Base-by-base conservation (phyloP, 2,113 vertebrate genomes). In the Tragelaphus strepsiceros region DNA sequence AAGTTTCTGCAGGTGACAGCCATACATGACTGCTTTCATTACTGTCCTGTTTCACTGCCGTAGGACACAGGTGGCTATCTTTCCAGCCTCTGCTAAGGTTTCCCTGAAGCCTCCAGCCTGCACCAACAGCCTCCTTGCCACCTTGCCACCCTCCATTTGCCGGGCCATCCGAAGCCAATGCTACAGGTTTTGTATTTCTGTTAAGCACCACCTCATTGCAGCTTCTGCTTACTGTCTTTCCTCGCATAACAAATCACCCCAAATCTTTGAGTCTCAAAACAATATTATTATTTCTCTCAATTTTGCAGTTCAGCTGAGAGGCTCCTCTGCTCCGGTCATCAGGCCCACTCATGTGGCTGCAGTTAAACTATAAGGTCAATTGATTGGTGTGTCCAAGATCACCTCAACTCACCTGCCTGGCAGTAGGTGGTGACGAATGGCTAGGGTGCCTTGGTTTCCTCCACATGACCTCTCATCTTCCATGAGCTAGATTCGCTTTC, bases 1-100 rank as follows among this genome's bases (percentile, higher is more conserved):
- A 4, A 13, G 11, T 24, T 35, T 7, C 43, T 3, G 13, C 32
- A 49, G 89, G 53, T 17, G 91, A 80, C 74, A 56, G 30, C 9
- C 54, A 26, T 22, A 4, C 32, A 51, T 64, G 2, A 2, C 49
- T 3, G 9, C 22, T 21, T 13, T 88, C 28, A 14, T n/a, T 35
- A 0, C 80, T 56, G 3, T 4, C 7, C 11, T 2, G 0, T 59
- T 46, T 49, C 30, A 3, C 28, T 28, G 9, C 71, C 30, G 8
- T 1, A 4, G 22, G 54, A 15, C 26, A 2, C 43, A 56, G 19
- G 46, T 19, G 22, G 6, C 61, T 32, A 0, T 35, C 49, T 26
- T 71, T 56, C 59, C 78, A 15, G 9, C 58, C 28, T 46, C 17
- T 59, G 11, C 30, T 4, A 30, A 8, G 39, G 17, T n/a, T 39